A percentile compares a stretch with the other conserved stretches of the same genome.
phyloP scores from a whole-genome alignment of 2,113 vertebrate species.

The Ceyx cyanopectus region DNA sequence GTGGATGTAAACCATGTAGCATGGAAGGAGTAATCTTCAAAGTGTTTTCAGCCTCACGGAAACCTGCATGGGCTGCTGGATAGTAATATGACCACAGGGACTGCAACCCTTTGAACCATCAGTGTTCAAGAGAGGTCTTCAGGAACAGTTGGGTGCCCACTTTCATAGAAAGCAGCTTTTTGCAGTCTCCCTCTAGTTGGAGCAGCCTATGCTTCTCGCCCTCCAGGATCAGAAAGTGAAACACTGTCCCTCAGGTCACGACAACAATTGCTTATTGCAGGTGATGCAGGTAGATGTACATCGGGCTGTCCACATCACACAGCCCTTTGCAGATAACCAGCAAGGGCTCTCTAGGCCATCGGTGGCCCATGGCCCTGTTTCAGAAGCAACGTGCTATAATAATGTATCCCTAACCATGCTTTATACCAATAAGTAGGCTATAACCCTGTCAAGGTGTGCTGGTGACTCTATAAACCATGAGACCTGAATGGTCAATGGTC shows the following conservation, averaged over 20 bases:
- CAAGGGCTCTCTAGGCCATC: slow-evolving; percentile 34
- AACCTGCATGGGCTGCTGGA: neutral
- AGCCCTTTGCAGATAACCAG: slow-evolving; percentile 35
- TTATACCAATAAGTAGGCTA: slow-evolving; percentile 75
- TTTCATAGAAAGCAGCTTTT: neutral
- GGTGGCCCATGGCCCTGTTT: slow-evolving; percentile 43
- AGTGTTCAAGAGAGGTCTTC: neutral
- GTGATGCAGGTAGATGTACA: neutral
- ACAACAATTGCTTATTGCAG: neutral
- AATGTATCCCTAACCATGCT: slow-evolving; percentile 76
- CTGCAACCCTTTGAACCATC: neutral
- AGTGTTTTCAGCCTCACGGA: neutral
- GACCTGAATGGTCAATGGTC: slow-evolving; percentile 76
- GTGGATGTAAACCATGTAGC: neutral
- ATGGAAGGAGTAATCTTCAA: neutral
- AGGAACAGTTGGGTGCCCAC: neutral
- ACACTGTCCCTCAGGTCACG: neutral
- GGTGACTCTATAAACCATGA: slow-evolving; percentile 77
- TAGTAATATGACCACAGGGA: neutral
- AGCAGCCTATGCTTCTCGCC: neutral
- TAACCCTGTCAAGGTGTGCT: slow-evolving; percentile 76
- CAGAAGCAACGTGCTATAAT: slow-evolving; percentile 65
- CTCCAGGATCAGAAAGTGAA: neutral
- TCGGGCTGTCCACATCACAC: neutral
- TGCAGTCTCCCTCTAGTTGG: neutral